Evolutionary conservation across 2,888 invertebrate genomes (phyloP).

Genomic region (Spicauda simplicius): DNA sequence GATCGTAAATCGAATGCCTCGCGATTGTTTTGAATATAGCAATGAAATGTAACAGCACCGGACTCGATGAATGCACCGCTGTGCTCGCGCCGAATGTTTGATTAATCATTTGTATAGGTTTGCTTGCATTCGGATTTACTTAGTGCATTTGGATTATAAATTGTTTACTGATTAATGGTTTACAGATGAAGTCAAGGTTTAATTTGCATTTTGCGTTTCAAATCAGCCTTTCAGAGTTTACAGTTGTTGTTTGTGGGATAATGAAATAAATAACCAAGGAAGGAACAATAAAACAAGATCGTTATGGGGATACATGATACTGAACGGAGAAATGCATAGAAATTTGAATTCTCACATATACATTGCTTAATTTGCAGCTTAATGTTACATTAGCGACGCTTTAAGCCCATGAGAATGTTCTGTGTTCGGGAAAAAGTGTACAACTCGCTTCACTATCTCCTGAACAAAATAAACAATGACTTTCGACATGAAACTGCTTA

Average conservation of each 20-base stretch:
- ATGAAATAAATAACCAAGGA: constrained; percentile 51
- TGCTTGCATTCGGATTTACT: constrained; percentile 54
- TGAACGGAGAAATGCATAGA: constrained; percentile 56
- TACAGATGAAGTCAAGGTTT: constrained; percentile 42
- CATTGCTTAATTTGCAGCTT: constrained; percentile 77
- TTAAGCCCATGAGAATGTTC: constrained; percentile 66
- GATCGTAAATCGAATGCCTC: constrained; percentile 75
- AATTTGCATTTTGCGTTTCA: constrained; percentile 50
- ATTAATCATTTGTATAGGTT: constrained; percentile 62
- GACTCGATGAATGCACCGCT: constrained; percentile 60
- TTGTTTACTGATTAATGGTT: constrained; percentile 50
- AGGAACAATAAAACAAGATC: constrained; percentile 55
- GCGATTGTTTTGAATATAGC: constrained; percentile 78
- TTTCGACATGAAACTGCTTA: constrained; percentile 46
- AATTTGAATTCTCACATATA: constrained; percentile 74
- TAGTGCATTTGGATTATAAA: constrained; percentile 52
- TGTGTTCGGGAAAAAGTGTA: constrained; percentile 50
- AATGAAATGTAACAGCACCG: constrained; percentile 68
- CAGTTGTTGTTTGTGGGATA: not conserved
- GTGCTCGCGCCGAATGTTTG: constrained; percentile 62
- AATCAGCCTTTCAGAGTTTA: constrained; percentile 38
- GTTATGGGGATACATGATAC: constrained; percentile 48
- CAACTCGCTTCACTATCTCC: constrained; percentile 53
- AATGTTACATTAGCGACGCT: constrained; percentile 67
- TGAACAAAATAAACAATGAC: constrained; percentile 64